These are phyloP conservation scores for Salminus brasiliensis DNA, from an alignment of 2,113 vertebrate genomes.

Conservation along the genomic window DNA sequence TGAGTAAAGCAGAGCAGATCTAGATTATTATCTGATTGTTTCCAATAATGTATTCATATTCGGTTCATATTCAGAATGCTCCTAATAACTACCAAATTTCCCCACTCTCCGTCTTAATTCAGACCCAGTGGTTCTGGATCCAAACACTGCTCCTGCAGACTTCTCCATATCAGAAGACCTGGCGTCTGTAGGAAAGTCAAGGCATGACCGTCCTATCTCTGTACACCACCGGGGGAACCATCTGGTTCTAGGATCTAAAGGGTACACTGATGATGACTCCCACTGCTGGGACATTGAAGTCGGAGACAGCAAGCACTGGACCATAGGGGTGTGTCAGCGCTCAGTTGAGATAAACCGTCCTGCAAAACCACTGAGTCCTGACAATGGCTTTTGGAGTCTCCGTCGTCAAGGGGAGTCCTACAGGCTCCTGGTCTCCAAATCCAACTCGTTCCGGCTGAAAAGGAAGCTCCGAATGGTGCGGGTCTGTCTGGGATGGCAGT, in stretches of 20 bases:
- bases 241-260: constrained; percentile 8
- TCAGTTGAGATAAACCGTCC: background rate
- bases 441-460: background rate
- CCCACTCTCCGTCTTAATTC: background rate
- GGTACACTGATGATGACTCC: background rate
- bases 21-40: no score
- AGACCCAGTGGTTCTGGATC: constrained; percentile 59
- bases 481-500: background rate
- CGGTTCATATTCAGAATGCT: no score
- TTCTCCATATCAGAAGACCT: constrained; percentile 42
- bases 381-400: constrained; percentile 57
- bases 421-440: background rate
- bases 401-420: constrained; percentile 32
- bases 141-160: constrained; percentile 42
- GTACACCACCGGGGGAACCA: background rate
- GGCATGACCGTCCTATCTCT: background rate
- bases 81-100: no score
- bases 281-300: constrained; percentile 51
- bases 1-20: no score
- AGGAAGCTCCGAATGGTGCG: background rate
- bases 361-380: constrained; percentile 28
- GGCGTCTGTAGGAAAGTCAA: constrained; percentile 4
- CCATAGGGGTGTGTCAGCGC: constrained; percentile 47
- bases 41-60: no score
- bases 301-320: constrained; percentile 55